Percentiles rank a stretch among this genome's conserved stretches.
These are phyloP conservation scores for Drosophila pseudotakahashii DNA, from an alignment of 2,888 invertebrate genomes.

Conservation along the genomic window DNA sequence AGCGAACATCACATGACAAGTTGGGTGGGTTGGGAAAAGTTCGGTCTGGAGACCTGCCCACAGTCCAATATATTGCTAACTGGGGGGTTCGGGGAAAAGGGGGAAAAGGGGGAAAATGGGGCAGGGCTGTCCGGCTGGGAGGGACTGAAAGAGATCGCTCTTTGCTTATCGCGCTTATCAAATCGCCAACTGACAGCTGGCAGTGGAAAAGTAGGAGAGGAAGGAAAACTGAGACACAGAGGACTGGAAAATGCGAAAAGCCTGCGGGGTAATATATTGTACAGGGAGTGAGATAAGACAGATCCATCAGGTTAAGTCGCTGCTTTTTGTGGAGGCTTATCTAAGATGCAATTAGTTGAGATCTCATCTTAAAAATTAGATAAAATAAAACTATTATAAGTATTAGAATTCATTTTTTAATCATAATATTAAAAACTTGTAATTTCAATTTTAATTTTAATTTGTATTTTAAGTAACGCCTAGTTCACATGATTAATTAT, in stretches of 20 bases:
- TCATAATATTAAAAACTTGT: no score
- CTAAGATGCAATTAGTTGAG: slow-evolving; percentile 34
- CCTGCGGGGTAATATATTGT: slow-evolving; percentile 33
- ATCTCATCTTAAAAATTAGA: slow-evolving; percentile 11
- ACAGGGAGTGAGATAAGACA: slow-evolving; percentile 19
- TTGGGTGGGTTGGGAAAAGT: slow-evolving; percentile 38
- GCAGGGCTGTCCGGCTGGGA: slow-evolving; percentile 14
- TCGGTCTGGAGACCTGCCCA: slow-evolving; percentile 62
- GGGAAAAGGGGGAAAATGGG: background rate
- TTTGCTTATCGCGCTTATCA: slow-evolving; percentile 75
- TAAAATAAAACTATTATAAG: background rate
- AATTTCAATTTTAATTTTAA: no score
- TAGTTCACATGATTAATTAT: background rate
- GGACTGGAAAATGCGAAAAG: slow-evolving; percentile 23
- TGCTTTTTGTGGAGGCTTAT: slow-evolving; percentile 17
- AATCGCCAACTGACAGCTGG: slow-evolving; percentile 69
- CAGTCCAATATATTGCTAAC: slow-evolving; percentile 10
- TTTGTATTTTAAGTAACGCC: no score
- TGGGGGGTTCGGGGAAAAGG: background rate
- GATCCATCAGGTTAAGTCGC: slow-evolving; percentile 31
- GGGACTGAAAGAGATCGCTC: slow-evolving; percentile 41
- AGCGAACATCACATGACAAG: slow-evolving; percentile 72
- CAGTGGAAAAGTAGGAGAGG: background rate
- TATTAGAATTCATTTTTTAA: no score
- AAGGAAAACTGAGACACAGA: background rate